Evolutionary conservation across 2,113 vertebrate genomes (phyloP).

Genomic region (Propithecus coquereli): DNA sequence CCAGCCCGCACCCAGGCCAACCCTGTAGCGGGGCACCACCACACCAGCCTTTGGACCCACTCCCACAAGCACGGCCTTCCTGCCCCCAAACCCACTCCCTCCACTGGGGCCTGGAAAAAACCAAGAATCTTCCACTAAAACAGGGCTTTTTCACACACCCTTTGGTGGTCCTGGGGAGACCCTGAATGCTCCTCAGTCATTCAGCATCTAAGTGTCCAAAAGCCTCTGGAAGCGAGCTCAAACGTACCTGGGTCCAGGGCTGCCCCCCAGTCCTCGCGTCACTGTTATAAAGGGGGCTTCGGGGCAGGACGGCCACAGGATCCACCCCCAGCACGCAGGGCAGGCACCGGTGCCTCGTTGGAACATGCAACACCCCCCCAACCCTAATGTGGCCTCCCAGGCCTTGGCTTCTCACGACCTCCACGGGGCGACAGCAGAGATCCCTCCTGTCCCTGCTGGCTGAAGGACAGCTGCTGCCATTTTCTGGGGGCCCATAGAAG

Average conservation of each 20-base stretch:
- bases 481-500: neutral
- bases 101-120: neutral
- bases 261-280: rapidly evolving
- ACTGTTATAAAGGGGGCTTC: neutral
- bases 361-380: too few relatives aligned
- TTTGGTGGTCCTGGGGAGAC: too few relatives aligned
- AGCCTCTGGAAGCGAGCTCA: neutral
- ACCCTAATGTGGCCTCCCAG: too few relatives aligned
- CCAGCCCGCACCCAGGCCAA: neutral
- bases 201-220: rapidly evolving
- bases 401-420: neutral
- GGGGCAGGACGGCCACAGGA: neutral
- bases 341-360: too few relatives aligned
- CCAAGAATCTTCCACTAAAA: neutral
- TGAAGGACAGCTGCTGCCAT: too few relatives aligned
- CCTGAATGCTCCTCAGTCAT: too few relatives aligned
- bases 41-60: neutral
- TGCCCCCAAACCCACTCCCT: neutral
- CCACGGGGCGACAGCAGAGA: neutral
- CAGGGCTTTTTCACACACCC: neutral
- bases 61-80: neutral
- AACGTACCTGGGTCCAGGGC: neutral
- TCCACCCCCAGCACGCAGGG: neutral
- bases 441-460: rapidly evolving
- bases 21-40: neutral